These are phyloP conservation scores for Anagrus nilaparvatae DNA, from an alignment of 1,140 invertebrate species.

Conservation along the genomic window DNA sequence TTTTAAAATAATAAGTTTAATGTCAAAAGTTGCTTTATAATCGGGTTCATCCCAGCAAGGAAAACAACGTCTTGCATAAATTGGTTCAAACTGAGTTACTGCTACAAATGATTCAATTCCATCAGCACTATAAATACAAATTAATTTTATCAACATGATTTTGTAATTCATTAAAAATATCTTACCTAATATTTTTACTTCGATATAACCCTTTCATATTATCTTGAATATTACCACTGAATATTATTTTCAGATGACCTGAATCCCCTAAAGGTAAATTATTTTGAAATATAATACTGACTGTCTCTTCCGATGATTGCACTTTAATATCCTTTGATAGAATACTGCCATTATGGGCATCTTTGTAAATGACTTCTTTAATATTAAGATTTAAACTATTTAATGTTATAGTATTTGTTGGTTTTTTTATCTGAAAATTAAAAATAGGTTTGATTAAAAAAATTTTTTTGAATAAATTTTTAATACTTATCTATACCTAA, in stretches of 20 bases:
- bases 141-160: constrained; percentile 7
- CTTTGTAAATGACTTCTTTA: not conserved
- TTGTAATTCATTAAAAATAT: constrained; percentile 6
- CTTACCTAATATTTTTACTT: constrained; percentile 61
- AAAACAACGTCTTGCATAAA: constrained; percentile 82
- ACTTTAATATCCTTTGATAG: constrained; percentile 6
- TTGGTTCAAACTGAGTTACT: constrained; percentile 86
- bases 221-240: constrained; percentile 75
- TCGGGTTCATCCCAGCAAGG: constrained; percentile 95
- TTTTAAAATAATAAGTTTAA: constrained; percentile 66
- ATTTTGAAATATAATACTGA: constrained; percentile 50
- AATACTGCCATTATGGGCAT: not conserved
- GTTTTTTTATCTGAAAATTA: constrained; percentile 11
- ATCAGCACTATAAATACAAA: constrained; percentile 38
- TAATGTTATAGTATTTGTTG: constrained; percentile 8
- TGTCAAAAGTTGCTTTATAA: constrained; percentile 85
- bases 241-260: constrained; percentile 56
- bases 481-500: too few relatives aligned
- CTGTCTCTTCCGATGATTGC: constrained; percentile 52
- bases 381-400: constrained; percentile 10
- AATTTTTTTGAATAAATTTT: too few relatives aligned
- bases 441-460: too few relatives aligned
- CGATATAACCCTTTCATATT: constrained; percentile 87
- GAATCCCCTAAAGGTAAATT: constrained; percentile 43
- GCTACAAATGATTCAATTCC: constrained; percentile 73